Percentiles rank a stretch among this genome's conserved stretches.
Conservation (phyloP, 2,113 vertebrate genomes). For the Oenanthe oenanthe region DNA sequence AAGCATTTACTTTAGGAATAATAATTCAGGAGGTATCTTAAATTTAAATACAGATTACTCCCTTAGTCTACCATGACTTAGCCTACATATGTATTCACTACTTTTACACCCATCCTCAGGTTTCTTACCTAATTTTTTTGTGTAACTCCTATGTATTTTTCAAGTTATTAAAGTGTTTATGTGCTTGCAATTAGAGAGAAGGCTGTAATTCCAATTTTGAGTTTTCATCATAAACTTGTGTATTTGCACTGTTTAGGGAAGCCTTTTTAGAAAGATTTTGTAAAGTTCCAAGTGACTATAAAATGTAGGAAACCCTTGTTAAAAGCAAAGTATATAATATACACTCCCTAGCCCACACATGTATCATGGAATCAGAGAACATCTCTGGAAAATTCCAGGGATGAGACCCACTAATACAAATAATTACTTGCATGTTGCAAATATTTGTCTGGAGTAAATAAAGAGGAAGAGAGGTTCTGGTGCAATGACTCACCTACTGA, state of each 20-base stretch:
- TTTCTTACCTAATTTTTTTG: not conserved
- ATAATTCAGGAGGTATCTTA: not conserved
- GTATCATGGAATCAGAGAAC: not conserved
- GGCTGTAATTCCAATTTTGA: not conserved
- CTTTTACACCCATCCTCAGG: not conserved
- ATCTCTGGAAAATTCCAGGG: not conserved
- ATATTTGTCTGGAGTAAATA: slow-evolving; percentile 16
- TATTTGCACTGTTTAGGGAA: not conserved
- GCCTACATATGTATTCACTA: not conserved
- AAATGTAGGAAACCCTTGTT: not conserved
- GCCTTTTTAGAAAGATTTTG: not conserved
- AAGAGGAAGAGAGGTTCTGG: not conserved
- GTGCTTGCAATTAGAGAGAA: not conserved
- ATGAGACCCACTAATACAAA: slow-evolving; percentile 1
- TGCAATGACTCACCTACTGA: not conserved
- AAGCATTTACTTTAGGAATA: not conserved
- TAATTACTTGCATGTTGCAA: slow-evolving; percentile 26
- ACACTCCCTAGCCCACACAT: not conserved
- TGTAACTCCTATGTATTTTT: not conserved
- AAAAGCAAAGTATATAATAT: not conserved
- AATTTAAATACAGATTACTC: not conserved
- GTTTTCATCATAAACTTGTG: not conserved
- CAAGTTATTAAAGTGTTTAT: not conserved
- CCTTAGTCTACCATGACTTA: not conserved
- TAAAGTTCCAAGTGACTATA: not conserved